Evolutionary conservation across 2,888 invertebrate species (phyloP).

Genomic region (Drosophila nr. medialis): DNA sequence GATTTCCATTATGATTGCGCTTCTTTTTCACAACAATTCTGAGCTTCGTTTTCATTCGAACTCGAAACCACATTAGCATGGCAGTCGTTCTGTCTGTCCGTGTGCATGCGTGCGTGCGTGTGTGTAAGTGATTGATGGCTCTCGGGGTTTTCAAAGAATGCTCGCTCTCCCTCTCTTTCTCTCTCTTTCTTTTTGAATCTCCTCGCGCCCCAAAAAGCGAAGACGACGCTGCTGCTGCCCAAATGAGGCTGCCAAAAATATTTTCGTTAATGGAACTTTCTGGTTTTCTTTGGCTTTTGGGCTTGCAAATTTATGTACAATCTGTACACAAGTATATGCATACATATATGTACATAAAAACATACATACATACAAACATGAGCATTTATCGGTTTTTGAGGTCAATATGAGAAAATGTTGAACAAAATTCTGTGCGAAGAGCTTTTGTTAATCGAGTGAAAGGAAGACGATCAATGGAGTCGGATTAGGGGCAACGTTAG

Average conservation of each 20-base stretch:
- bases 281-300: conserved; percentile 60
- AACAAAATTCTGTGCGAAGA: conserved; percentile 37
- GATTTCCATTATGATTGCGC: conserved; percentile 64
- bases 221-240: conserved; percentile 33
- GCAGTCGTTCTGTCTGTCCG: conserved; percentile 15
- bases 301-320: conserved; percentile 51
- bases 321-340: conserved; percentile 4
- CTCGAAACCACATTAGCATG: conserved; percentile 57
- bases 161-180: conserved; percentile 28
- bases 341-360: conserved; percentile 7
- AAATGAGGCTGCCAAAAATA: conserved; percentile 69
- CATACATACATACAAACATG: not conserved
- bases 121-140: conserved; percentile 58
- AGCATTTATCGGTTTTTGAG: conserved; percentile 39
- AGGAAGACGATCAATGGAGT: conserved; percentile 45
- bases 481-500: conserved; percentile 33
- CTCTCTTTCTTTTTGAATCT: conserved; percentile 11
- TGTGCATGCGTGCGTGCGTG: conserved; percentile 9
- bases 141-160: conserved; percentile 61
- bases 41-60: conserved; percentile 65
- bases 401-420: conserved; percentile 57
- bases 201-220: conserved; percentile 39
- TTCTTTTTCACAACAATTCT: conserved; percentile 57
- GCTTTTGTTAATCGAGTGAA: conserved; percentile 54
- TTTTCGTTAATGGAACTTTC: conserved; percentile 68